These are phyloP conservation scores for Mizuhopecten yessoensis DNA, from an alignment of 1,140 invertebrate genomes.

Conservation along the genomic window DNA sequence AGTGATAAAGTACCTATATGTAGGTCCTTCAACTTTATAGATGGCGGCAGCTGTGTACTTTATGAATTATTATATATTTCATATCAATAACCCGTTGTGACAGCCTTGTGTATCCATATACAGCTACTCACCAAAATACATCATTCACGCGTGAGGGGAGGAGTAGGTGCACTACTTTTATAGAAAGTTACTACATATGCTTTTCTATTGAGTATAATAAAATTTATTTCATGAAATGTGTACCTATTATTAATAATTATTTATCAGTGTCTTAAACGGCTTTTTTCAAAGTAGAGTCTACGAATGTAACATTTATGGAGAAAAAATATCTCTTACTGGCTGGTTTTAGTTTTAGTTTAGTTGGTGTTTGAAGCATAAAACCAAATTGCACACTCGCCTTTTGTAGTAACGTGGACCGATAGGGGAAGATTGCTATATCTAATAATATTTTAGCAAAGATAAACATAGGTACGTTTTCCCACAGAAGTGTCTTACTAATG, in stretches of 20 bases:
- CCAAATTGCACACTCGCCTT: too few species aligned
- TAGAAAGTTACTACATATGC: neutral
- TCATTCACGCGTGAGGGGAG: neutral
- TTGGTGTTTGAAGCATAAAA: too few species aligned
- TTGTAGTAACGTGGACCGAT: too few species aligned
- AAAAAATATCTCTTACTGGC: too few species aligned
- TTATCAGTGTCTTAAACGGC: neutral
- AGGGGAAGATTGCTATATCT: too few species aligned
- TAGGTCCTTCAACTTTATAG: neutral
- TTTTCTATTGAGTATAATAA: neutral
- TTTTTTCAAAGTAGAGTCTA: too few species aligned
- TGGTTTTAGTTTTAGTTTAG: too few species aligned
- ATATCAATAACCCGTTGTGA: neutral
- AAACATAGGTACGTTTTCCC: too few species aligned
- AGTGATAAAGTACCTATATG: neutral
- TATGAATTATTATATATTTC: conserved; percentile 18
- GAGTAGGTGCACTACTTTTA: neutral
- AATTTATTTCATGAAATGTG: neutral
- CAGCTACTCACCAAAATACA: neutral
- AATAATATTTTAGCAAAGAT: too few species aligned
- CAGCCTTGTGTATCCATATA: neutral
- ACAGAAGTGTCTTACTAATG: too few species aligned
- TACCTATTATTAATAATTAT: neutral
- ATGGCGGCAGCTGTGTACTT: neutral
- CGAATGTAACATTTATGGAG: too few species aligned